Evolutionary conservation across 2,797 vertebrate genomes (phyloP).

Genomic region (Saxicola maurus): DNA sequence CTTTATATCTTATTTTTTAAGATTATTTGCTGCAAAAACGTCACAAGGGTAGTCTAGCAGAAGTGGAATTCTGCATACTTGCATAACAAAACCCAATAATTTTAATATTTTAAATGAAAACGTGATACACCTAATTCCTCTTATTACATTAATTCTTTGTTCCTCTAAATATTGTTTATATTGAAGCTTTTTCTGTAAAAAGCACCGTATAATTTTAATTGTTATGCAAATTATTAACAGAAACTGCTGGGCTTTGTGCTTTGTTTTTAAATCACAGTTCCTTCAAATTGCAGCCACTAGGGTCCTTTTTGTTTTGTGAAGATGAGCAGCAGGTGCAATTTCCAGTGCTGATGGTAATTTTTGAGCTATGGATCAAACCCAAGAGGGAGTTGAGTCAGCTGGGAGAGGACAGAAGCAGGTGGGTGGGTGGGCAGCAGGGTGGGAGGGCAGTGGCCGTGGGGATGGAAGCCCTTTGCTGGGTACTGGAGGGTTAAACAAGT

Average conservation of each 20-base stretch:
- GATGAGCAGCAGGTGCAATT: accelerated
- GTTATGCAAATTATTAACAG: background rate
- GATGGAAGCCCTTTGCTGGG: slow-evolving; percentile 26
- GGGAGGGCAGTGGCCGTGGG: slow-evolving; percentile 59
- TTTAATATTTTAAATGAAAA: background rate
- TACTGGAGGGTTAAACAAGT: slow-evolving; percentile 26
- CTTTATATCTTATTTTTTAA: background rate
- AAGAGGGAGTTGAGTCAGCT: background rate
- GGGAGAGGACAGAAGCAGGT: background rate
- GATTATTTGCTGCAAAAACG: background rate
- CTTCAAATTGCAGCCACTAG: background rate
- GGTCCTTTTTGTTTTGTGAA: background rate
- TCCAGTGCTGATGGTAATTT: background rate
- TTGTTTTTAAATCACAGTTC: background rate
- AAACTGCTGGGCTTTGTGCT: background rate
- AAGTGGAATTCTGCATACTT: background rate
- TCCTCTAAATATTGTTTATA: background rate
- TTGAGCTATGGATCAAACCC: background rate
- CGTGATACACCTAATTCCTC: background rate
- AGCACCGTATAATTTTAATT: background rate
- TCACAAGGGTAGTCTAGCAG: background rate
- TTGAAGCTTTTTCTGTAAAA: background rate
- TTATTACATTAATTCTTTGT: background rate
- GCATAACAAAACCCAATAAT: background rate
- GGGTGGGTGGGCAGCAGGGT: background rate